Percentiles rank a stretch among this genome's conserved stretches.
Conservation (phyloP, 2,888 invertebrate genomes). For the Cosmia pyralina region DNA sequence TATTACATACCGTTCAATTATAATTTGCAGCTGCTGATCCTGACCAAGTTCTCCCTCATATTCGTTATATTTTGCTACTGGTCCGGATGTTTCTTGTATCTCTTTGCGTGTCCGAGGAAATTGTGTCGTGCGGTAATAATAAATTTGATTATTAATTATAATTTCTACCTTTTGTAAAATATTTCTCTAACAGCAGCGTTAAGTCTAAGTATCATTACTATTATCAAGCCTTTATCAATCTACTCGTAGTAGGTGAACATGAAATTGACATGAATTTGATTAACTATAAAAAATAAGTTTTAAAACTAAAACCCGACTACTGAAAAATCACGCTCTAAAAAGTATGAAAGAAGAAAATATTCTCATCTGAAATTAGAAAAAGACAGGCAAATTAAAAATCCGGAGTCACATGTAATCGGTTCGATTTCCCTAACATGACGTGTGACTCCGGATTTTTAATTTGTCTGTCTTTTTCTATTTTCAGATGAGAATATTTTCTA, state of each 20-base stretch:
- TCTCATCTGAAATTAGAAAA: no score
- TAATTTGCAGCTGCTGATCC: constrained; percentile 77
- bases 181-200: neutral
- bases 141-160: neutral
- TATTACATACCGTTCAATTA: constrained; percentile 14
- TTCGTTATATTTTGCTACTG: constrained; percentile 81
- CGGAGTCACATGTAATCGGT: no score
- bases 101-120: constrained; percentile 82
- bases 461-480: no score
- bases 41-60: constrained; percentile 76
- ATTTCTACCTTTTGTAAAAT: neutral
- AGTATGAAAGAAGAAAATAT: no score
- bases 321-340: no score
- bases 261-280: neutral
- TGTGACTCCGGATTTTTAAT: no score
- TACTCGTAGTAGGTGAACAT: neutral
- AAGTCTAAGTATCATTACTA: no score
- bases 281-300: no score
- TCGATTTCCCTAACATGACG: no score
- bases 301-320: no score
- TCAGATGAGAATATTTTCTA: no score
- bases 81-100: constrained; percentile 83
- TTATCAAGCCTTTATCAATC: neutral
- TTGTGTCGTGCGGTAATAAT: constrained; percentile 78
- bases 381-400: no score